Evolutionary conservation across 1,140 invertebrate species (phyloP).

Genomic region (Aphelenchoides besseyi): DNA sequence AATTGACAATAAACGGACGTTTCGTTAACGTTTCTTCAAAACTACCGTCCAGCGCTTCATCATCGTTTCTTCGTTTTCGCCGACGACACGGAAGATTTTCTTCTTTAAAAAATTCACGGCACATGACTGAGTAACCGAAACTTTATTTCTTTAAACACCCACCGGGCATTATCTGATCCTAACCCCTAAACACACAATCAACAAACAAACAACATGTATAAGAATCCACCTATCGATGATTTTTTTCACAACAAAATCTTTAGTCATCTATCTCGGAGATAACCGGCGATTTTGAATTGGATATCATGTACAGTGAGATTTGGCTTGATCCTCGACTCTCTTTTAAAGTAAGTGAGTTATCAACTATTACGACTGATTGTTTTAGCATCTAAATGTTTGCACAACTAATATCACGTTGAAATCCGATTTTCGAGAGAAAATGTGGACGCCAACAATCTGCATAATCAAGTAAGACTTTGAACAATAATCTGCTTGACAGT

Average conservation of each 20-base stretch:
- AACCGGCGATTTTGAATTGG: conserved; percentile 60
- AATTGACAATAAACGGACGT: too few species aligned
- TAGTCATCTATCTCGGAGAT: conserved; percentile 62
- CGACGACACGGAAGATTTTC: too few species aligned
- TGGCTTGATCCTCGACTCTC: conserved; percentile 59
- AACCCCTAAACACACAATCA: background rate
- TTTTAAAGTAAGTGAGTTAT: conserved; percentile 40
- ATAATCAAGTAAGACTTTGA: conserved; percentile 43
- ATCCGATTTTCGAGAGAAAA: conserved; percentile 59
- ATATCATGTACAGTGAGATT: conserved; percentile 62
- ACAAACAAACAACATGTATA: background rate
- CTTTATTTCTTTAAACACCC: too few species aligned
- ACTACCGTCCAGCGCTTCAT: too few species aligned
- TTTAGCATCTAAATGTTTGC: conserved; percentile 56
- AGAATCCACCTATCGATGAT: background rate
- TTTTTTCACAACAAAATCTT: background rate
- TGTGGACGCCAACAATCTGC: conserved; percentile 62
- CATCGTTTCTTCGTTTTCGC: too few species aligned
- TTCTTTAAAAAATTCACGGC: too few species aligned
- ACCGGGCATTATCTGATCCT: background rate
- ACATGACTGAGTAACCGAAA: too few species aligned
- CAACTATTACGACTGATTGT: background rate
- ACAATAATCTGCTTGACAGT: conserved; percentile 8
- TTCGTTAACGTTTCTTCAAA: too few species aligned
- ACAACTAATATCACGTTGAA: conserved; percentile 63